Percentiles rank a stretch among this genome's conserved stretches.
Conservation (phyloP, 2,797 vertebrate species). For the Sardinella longiceps region DNA sequence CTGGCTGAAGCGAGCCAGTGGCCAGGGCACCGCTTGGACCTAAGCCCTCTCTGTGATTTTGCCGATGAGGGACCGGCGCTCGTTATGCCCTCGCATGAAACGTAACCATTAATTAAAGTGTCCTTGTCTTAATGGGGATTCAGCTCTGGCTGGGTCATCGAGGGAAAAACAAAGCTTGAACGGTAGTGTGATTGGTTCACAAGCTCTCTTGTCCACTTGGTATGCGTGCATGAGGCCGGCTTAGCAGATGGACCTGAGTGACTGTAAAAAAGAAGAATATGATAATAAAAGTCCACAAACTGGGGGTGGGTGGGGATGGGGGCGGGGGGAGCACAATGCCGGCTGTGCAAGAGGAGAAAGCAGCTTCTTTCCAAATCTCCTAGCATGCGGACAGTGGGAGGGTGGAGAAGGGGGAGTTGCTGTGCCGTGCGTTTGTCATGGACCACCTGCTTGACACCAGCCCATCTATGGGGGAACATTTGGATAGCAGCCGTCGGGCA, state of each 20-base stretch:
- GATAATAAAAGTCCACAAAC: constrained; percentile 53
- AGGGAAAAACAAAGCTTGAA: constrained; percentile 32
- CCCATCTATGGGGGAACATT: neutral
- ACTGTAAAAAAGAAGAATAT: constrained; percentile 57
- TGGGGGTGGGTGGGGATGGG: constrained; percentile 28
- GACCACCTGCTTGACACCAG: constrained; percentile 16
- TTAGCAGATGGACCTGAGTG: constrained; percentile 59
- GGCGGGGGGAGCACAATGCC: constrained; percentile 18
- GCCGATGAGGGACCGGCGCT: neutral
- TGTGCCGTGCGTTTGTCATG: neutral
- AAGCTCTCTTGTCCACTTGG: constrained; percentile 22
- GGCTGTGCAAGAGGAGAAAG: constrained; percentile 35
- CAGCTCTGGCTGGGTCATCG: constrained; percentile 45
- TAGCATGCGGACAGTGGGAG: neutral
- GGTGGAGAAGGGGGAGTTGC: neutral
- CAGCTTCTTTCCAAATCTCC: constrained; percentile 48
- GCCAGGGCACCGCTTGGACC: neutral
- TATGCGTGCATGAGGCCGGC: constrained; percentile 44
- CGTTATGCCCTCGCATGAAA: constrained; percentile 62
- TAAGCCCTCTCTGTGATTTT: neutral
- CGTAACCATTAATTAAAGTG: constrained; percentile 66
- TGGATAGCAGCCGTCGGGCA: constrained; percentile 10
- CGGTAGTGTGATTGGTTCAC: constrained; percentile 37
- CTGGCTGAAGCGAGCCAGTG: neutral
- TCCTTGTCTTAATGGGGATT: constrained; percentile 67